Evolutionary conservation across 2,113 vertebrate species (phyloP).

Genomic region (Eptesicus fuscus): DNA sequence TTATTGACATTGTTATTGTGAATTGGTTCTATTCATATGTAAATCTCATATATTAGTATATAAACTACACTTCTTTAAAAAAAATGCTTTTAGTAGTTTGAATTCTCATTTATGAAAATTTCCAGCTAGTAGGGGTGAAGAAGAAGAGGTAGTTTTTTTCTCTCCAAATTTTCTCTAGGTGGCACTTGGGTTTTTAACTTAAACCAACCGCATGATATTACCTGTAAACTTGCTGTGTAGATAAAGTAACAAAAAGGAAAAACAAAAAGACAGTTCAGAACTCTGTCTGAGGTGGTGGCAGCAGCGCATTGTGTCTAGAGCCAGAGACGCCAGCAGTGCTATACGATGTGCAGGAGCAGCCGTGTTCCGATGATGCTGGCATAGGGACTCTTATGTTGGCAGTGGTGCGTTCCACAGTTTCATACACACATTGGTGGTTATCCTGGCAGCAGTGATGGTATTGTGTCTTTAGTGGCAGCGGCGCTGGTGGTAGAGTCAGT

Average conservation of each 20-base stretch:
- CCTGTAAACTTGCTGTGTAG: not conserved
- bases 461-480: not conserved
- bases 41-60: not conserved
- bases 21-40: not conserved
- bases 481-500: not conserved
- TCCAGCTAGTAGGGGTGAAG: not conserved
- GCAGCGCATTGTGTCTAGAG: not conserved
- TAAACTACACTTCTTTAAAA: not conserved
- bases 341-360: not conserved
- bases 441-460: not conserved
- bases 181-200: not conserved
- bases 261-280: not conserved
- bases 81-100: not conserved
- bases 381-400: not conserved
- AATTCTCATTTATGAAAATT: not conserved
- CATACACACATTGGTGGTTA: not conserved
- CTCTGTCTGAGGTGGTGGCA: not conserved
- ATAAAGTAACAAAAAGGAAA: not conserved
- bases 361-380: not conserved
- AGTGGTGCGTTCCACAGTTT: not conserved
- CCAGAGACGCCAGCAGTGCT: too few relatives aligned
- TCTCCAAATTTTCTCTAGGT: not conserved
- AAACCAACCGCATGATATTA: not conserved
- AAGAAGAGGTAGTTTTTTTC: not conserved
- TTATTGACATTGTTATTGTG: not conserved